phyloP scores from a whole-genome alignment of 2,113 vertebrate species.

The Cyprinodon variegatus region DNA sequence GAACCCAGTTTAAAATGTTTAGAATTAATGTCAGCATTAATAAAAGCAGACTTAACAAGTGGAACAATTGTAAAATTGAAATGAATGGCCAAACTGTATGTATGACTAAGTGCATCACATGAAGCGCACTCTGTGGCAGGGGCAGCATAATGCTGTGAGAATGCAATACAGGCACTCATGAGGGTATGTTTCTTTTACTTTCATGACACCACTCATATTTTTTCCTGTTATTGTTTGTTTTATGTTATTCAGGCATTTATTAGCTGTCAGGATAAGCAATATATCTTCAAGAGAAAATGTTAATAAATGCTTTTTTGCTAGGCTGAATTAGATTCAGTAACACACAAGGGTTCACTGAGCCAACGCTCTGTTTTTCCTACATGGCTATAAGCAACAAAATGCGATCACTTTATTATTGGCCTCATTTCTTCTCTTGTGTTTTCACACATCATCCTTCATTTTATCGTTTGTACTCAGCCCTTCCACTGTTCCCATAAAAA shows the following conservation, averaged over 20 bases:
- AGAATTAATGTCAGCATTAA: too few species aligned
- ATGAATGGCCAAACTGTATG: too few species aligned
- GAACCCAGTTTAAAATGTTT: too few species aligned
- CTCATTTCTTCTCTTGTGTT: conserved; percentile 49
- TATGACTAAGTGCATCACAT: too few species aligned
- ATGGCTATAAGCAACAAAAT: conserved; percentile 46
- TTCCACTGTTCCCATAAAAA: conserved; percentile 53
- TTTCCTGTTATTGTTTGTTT: conserved; percentile 27
- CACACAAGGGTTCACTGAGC: conserved; percentile 38
- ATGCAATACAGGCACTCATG: too few species aligned
- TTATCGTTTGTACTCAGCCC: conserved; percentile 32
- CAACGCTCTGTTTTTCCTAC: conserved; percentile 33
- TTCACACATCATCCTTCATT: conserved; percentile 67
- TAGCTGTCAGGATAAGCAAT: conserved; percentile 47
- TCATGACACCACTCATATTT: conserved; percentile 2
- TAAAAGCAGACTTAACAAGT: too few species aligned
- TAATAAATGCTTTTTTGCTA: conserved; percentile 49
- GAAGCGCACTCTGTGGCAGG: too few species aligned
- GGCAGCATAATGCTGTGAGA: too few species aligned
- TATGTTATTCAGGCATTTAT: conserved; percentile 16
- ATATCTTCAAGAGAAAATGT: conserved; percentile 38
- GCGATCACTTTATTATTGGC: conserved; percentile 50
- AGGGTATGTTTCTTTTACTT: not conserved
- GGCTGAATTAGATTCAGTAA: conserved; percentile 41
- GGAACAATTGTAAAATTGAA: too few species aligned